Conservation (phyloP, 1,140 invertebrate genomes). For the Drosophila obscura region DNA sequence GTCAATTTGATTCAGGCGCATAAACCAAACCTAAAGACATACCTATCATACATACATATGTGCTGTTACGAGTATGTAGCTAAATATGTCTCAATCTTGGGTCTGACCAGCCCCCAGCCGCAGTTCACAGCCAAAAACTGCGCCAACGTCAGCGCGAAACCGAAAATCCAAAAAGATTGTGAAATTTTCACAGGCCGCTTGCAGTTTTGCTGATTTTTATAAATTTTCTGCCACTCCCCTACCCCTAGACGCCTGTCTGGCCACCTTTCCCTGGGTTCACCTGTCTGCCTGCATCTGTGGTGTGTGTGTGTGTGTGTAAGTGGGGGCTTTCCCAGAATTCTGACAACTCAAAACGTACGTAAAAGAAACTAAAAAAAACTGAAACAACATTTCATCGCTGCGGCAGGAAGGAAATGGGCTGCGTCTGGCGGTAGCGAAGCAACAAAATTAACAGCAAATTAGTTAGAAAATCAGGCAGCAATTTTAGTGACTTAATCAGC, state of each 20-base stretch:
- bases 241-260: slow-evolving; percentile 1
- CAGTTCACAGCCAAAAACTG: too few relatives aligned
- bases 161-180: slow-evolving; percentile 33
- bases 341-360: slow-evolving; percentile 41
- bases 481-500: slow-evolving; percentile 72
- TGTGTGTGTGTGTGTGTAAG: slow-evolving; percentile 5
- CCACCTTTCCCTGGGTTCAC: neutral
- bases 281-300: slow-evolving; percentile 11
- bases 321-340: slow-evolving; percentile 71
- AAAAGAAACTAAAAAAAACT: slow-evolving; percentile 19
- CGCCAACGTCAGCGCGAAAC: slow-evolving; percentile 15
- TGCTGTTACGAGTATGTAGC: too few relatives aligned
- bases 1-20: neutral
- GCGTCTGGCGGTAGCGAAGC: slow-evolving; percentile 39
- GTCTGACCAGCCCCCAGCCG: too few relatives aligned
- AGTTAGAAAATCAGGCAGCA: slow-evolving; percentile 68
- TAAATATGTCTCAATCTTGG: neutral
- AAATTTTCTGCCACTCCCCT: slow-evolving; percentile 40
- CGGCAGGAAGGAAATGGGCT: slow-evolving; percentile 67
- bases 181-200: slow-evolving; percentile 36
- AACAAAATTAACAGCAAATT: slow-evolving; percentile 76
- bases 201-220: slow-evolving; percentile 57
- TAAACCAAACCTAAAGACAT: neutral
- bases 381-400: slow-evolving; percentile 31
- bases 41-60: too few relatives aligned